Evolutionary conservation across 2,888 invertebrate species (phyloP), one percentile per base, ranked within the genome.

Genomic region (Podotricha telesiphe): DNA sequence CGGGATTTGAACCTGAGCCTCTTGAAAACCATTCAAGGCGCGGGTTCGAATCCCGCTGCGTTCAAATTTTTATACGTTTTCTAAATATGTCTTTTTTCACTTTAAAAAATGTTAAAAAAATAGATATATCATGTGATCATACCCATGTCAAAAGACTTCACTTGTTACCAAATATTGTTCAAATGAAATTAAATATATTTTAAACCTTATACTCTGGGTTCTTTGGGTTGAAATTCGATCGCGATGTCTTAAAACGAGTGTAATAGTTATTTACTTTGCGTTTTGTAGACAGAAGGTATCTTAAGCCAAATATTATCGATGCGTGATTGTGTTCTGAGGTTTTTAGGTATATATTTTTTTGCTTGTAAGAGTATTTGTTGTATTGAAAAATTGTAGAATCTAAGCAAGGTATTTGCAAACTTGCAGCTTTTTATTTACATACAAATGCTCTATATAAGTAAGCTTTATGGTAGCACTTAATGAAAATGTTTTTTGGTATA

Each of bases 221-320:
- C 0, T 0, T 42, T 45, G 28, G 59, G 22, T 59, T 59, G 22
- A n/a, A 59, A n/a, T 58, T 28, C n/a, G 17, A 45, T 17, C 6
- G 22, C 11, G 4, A 0, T 42, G 7, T 4, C 4, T 17, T 28
- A 11, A 45, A 45, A 59, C n/a, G 42, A 22, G n/a, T 28, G 13
- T 68, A 64, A 63, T 70, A 63, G 59, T 63, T 73, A 72, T 72
- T 70, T 71, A 56, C 67, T 72, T 73, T 68, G 70, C 64, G 59
- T 72, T 74, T 65, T 68, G n/a, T 64, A 58, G 51, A 69, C 73
- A 74, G 70, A 73, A 69, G 11, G 55, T 75, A 48, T 67, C 55
- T 70, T 53, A 68, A 70, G 71, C 67, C 73, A 73, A 75, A 75
- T 71, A 75, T 74, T 72, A 75, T 75, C 67, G 66, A 65, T 20